phyloP scores from a whole-genome alignment of 2,797 vertebrate genomes.

The Phyllotis vaccarum region DNA sequence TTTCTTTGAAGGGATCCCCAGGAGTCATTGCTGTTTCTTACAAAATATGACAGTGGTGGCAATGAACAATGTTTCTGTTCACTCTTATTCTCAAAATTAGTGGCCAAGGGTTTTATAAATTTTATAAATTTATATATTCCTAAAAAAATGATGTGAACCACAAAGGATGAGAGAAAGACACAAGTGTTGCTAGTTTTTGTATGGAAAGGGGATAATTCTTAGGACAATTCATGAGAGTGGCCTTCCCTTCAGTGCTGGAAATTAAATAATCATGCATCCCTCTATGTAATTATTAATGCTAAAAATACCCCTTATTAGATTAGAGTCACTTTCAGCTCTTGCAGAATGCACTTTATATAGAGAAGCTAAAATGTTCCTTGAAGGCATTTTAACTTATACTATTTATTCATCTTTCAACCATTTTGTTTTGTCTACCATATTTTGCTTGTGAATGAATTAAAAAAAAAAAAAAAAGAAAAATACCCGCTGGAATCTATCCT shows the following conservation, averaged over 20 bases:
- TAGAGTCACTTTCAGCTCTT: neutral
- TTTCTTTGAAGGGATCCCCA: neutral
- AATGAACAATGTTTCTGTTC: neutral
- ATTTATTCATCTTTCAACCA: slow-evolving; percentile 19
- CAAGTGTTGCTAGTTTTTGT: neutral
- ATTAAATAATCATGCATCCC: neutral
- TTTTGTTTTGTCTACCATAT: slow-evolving; percentile 36
- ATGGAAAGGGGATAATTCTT: neutral
- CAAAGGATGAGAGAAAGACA: neutral
- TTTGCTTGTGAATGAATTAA: slow-evolving; percentile 66
- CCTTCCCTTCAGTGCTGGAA: neutral
- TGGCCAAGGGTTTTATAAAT: neutral
- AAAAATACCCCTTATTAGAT: neutral
- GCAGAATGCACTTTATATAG: neutral
- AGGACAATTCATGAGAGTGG: neutral
- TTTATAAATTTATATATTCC: no score
- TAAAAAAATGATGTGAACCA: neutral
- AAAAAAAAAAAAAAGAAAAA: slow-evolving; percentile 69
- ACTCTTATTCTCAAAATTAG: neutral
- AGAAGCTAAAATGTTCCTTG: neutral
- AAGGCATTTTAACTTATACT: neutral
- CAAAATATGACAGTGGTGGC: fast-evolving
- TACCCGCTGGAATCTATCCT: slow-evolving; percentile 31
- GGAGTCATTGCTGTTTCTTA: neutral
- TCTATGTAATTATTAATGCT: neutral